Percentiles rank a stretch among this genome's conserved stretches.
Evolutionary conservation across 2,113 vertebrate species (phyloP).

Genomic region (Excalfactoria chinensis): DNA sequence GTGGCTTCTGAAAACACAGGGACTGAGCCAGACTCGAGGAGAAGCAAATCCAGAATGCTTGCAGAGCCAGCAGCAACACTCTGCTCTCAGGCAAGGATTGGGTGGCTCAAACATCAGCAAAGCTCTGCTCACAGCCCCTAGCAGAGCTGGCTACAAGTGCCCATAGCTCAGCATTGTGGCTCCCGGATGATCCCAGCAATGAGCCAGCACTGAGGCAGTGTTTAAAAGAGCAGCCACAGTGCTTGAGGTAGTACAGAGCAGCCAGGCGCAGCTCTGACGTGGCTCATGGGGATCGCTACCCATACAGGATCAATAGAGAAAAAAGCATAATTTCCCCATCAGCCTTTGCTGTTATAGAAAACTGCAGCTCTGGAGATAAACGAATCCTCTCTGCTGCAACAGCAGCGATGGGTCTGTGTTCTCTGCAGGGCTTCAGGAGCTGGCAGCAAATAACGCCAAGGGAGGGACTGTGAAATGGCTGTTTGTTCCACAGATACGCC

Average conservation of each 20-base stretch:
- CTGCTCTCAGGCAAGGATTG: neutral
- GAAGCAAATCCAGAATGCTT: neutral
- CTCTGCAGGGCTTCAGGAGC: neutral
- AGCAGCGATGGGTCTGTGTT: neutral
- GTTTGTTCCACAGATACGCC: neutral
- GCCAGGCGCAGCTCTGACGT: neutral
- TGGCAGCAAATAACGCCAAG: neutral
- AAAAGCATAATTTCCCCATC: neutral
- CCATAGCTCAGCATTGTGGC: neutral
- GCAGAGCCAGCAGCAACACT: neutral
- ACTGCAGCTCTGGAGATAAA: neutral
- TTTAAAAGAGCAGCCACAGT: neutral
- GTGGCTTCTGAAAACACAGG: fast-evolving
- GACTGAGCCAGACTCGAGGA: neutral
- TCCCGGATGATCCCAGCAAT: neutral
- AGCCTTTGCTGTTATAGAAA: neutral
- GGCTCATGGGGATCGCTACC: neutral
- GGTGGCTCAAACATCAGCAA: neutral
- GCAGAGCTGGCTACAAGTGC: neutral
- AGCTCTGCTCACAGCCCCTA: neutral
- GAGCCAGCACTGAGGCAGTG: neutral
- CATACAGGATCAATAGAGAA: neutral
- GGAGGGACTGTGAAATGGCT: neutral
- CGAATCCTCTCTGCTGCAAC: neutral
- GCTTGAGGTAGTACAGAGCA: neutral